phyloP scores from a whole-genome alignment of 2,888 invertebrate genomes.

The Xestobium rufovillosum region DNA sequence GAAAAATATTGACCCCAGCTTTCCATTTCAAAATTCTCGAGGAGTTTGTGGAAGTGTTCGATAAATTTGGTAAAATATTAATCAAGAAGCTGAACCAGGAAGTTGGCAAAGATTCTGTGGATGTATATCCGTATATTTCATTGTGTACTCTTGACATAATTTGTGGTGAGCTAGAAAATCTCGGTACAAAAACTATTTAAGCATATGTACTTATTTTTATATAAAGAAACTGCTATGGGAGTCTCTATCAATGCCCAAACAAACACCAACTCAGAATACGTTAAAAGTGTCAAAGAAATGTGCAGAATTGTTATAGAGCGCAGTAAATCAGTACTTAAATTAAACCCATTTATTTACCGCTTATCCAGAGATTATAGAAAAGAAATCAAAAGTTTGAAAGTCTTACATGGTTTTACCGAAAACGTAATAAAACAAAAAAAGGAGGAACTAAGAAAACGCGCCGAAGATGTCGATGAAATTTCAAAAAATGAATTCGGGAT shows the following conservation, averaged over 20 bases:
- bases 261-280: slow-evolving; percentile 57
- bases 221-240: slow-evolving; percentile 80
- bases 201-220: no score
- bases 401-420: slow-evolving; percentile 49
- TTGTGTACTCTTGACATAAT: slow-evolving; percentile 56
- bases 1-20: slow-evolving; percentile 71
- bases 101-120: slow-evolving; percentile 43
- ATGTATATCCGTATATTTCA: slow-evolving; percentile 56
- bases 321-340: slow-evolving; percentile 44
- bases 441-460: no score
- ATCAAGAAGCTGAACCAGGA: slow-evolving; percentile 45
- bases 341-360: slow-evolving; percentile 43
- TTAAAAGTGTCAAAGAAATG: slow-evolving; percentile 53
- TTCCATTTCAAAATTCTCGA: no score
- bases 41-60: slow-evolving; percentile 62
- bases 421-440: no score
- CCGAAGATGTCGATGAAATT: no score
- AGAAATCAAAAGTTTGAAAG: slow-evolving; percentile 43
- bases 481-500: slow-evolving; percentile 39
- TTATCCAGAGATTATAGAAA: slow-evolving; percentile 50
- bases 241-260: slow-evolving; percentile 63
- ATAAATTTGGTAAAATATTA: slow-evolving; percentile 54
- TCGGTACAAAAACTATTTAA: no score
- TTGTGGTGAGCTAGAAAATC: no score
- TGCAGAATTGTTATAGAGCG: slow-evolving; percentile 23